Percentiles rank a stretch among this genome's conserved stretches.
phyloP scores from a whole-genome alignment of 2,888 invertebrate genomes.

The Yponomeuta malinellus region DNA sequence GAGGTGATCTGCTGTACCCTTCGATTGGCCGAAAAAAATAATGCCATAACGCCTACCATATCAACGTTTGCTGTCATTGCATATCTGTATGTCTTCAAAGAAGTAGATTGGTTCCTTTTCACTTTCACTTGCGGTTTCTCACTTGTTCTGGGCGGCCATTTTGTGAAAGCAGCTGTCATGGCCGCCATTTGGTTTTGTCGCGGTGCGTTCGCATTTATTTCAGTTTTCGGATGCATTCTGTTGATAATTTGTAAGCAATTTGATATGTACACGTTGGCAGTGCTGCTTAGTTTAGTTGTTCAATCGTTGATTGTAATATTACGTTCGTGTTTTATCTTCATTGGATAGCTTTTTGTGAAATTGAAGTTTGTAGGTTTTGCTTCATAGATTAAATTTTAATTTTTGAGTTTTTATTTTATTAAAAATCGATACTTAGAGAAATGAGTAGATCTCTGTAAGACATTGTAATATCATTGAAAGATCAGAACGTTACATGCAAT shows the following conservation, averaged over 20 bases:
- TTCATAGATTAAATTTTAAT: not conserved
- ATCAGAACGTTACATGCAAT: not conserved
- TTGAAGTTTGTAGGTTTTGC: not conserved
- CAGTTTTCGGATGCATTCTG: slow-evolving; percentile 41
- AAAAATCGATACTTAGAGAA: not conserved
- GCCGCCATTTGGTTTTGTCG: slow-evolving; percentile 42
- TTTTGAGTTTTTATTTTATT: slow-evolving; percentile 1
- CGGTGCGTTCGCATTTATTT: slow-evolving; percentile 34
- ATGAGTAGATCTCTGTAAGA: not conserved
- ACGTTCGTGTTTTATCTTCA: slow-evolving; percentile 37
- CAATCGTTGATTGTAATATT: slow-evolving; percentile 53
- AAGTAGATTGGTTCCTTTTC: slow-evolving; percentile 40
- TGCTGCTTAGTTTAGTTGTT: slow-evolving; percentile 58
- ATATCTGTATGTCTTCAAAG: slow-evolving; percentile 44
- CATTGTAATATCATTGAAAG: not conserved
- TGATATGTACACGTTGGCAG: slow-evolving; percentile 58
- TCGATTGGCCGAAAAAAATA: slow-evolving; percentile 39
- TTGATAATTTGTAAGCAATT: slow-evolving; percentile 56
- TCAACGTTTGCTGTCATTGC: slow-evolving; percentile 41
- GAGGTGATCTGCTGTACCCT: slow-evolving; percentile 64
- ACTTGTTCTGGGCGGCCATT: slow-evolving; percentile 22
- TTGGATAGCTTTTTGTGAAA: slow-evolving; percentile 21
- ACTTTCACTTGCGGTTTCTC: slow-evolving; percentile 42
- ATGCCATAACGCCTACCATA: slow-evolving; percentile 40
- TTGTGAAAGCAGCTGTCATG: slow-evolving; percentile 2